phyloP scores from a whole-genome alignment of 2,113 vertebrate species.

The Uropsilus gracilis region DNA sequence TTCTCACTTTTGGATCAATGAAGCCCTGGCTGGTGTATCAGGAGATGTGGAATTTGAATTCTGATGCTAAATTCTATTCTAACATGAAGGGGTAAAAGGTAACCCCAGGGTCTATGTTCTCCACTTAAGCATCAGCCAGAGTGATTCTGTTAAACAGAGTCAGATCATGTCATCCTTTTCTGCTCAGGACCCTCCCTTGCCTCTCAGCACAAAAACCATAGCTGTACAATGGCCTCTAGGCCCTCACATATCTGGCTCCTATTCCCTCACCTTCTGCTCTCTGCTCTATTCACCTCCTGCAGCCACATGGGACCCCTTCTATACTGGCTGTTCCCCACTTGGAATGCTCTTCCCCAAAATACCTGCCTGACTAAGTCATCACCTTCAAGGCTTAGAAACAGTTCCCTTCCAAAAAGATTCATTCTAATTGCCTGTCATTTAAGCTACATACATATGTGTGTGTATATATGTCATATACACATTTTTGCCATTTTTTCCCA shows the following conservation, averaged over 20 bases:
- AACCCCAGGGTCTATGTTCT: not conserved
- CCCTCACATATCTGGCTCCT: too few species aligned
- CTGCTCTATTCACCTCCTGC: not conserved
- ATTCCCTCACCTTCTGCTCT: too few species aligned
- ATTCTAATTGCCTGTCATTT: not conserved
- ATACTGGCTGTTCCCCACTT: not conserved
- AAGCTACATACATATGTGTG: not conserved
- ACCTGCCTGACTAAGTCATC: not conserved
- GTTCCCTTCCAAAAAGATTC: not conserved
- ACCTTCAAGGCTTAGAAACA: not conserved
- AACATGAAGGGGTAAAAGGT: not conserved
- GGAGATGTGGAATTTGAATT: not conserved
- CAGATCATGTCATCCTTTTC: not conserved
- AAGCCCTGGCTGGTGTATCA: not conserved
- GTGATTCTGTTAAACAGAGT: not conserved
- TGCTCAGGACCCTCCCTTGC: not conserved
- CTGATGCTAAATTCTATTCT: not conserved
- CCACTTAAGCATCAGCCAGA: not conserved
- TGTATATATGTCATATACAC: not conserved
- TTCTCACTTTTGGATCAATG: not conserved
- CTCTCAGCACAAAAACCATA: not conserved
- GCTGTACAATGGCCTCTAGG: not conserved
- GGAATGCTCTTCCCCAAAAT: not conserved
- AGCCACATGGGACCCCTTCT: not conserved
- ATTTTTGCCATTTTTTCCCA: not conserved